Percentiles rank a stretch among this genome's conserved stretches.
Conservation (phyloP, 1,140 invertebrate genomes). For the Drosophila miranda region DNA sequence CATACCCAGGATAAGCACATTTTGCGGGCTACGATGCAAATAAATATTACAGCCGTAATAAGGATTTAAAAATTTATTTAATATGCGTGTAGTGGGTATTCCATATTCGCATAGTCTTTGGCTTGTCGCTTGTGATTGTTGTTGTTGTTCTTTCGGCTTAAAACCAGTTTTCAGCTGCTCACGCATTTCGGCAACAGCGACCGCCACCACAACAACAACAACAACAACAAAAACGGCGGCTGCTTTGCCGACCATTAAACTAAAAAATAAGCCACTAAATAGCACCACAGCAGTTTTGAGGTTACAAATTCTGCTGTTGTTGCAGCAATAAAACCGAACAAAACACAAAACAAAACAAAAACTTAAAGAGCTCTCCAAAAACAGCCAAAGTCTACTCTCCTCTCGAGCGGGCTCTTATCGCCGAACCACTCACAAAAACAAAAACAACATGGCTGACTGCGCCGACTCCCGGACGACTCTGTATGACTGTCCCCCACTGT, state of each 20-base stretch:
- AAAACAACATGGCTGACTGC: constrained; percentile 29
- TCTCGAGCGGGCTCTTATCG: constrained; percentile 32
- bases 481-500: constrained; percentile 28
- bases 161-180: constrained; percentile 63
- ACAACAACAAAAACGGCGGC: no score
- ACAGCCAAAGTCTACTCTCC: constrained; percentile 35
- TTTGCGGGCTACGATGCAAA: no score
- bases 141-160: constrained; percentile 35
- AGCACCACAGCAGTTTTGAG: constrained; percentile 52
- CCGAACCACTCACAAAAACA: constrained; percentile 2
- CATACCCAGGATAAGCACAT: no score
- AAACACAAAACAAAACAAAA: background rate
- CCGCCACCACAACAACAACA: constrained; percentile 18
- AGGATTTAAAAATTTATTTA: no score
- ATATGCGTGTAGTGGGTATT: no score
- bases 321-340: constrained; percentile 22
- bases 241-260: constrained; percentile 45
- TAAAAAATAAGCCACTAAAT: constrained; percentile 55
- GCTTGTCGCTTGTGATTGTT: constrained; percentile 16
- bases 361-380: constrained; percentile 42
- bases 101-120: no score
- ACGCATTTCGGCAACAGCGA: constrained; percentile 53
- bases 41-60: no score
- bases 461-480: constrained; percentile 14
- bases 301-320: constrained; percentile 64